Evolutionary conservation across 2,113 vertebrate species (phyloP).

Genomic region (Carlito syrichta): DNA sequence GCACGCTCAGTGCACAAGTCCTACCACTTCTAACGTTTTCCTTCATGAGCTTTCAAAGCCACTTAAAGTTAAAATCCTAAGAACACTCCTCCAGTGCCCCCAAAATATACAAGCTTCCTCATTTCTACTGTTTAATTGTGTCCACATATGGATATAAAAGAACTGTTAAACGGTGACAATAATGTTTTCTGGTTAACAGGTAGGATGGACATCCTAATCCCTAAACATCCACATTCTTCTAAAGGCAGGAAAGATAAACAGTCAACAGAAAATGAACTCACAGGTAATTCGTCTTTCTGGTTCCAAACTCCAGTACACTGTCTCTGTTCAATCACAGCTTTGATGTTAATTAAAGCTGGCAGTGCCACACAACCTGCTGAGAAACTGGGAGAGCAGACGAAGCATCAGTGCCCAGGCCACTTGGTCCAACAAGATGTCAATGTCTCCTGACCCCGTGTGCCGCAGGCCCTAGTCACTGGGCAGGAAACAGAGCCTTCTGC

Average conservation of each 20-base stretch:
- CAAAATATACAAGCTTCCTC: neutral
- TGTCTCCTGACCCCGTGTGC: neutral
- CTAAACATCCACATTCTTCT: neutral
- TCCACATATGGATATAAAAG: neutral
- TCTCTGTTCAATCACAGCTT: slow-evolving; percentile 90
- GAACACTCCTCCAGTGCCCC: neutral
- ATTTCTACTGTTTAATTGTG: neutral
- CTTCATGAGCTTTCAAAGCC: neutral
- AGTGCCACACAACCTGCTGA: slow-evolving; percentile 90
- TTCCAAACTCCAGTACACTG: slow-evolving; percentile 92
- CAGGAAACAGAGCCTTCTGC: neutral
- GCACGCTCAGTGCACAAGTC: rapidly evolving
- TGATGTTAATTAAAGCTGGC: slow-evolving; percentile 90
- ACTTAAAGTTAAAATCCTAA: neutral
- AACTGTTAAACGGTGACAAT: neutral
- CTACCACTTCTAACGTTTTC: neutral
- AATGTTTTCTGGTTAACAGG: neutral
- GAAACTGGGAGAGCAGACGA: slow-evolving; percentile 80
- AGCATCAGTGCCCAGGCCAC: neutral
- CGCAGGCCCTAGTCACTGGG: neutral
- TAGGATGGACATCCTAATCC: neutral
- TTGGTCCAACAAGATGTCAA: neutral
- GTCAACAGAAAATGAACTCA: slow-evolving; percentile 75
- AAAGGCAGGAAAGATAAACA: neutral
- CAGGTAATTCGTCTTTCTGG: slow-evolving; percentile 90